phyloP scores from a whole-genome alignment of 2,888 invertebrate genomes.

The Torymus texanus region DNA sequence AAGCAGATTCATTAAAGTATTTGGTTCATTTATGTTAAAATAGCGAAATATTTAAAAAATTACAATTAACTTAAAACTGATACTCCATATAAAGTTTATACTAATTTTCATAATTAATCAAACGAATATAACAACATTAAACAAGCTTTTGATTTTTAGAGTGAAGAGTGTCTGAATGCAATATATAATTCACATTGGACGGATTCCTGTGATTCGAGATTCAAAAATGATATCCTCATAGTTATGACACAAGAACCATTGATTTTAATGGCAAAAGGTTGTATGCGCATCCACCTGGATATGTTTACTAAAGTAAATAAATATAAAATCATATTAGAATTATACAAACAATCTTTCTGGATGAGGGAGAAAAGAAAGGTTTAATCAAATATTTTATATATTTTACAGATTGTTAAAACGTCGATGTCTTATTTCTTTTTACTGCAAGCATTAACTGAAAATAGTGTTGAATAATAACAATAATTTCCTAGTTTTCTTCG shows the following conservation, averaged over 20 bases:
- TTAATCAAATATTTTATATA: too few relatives aligned
- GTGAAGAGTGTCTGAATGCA: not conserved
- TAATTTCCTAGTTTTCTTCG: not conserved
- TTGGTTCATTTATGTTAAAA: too few relatives aligned
- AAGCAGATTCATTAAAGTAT: too few relatives aligned
- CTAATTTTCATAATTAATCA: too few relatives aligned
- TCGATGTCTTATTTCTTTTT: constrained; percentile 60
- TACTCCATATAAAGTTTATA: too few relatives aligned
- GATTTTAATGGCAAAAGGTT: not conserved
- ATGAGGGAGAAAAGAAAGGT: too few relatives aligned
- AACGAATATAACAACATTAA: too few relatives aligned
- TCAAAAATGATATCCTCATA: not conserved
- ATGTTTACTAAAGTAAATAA: too few relatives aligned
- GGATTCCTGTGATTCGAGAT: not conserved
- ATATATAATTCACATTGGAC: not conserved
- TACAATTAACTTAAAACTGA: too few relatives aligned
- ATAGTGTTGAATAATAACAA: not conserved
- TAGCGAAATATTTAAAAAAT: too few relatives aligned
- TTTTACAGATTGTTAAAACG: constrained; percentile 58
- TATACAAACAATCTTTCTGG: too few relatives aligned
- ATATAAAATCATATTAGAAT: too few relatives aligned
- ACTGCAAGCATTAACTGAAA: constrained; percentile 55
- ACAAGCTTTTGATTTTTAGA: not conserved
- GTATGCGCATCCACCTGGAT: not conserved
- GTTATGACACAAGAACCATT: not conserved